Evolutionary conservation across 2,797 vertebrate genomes (phyloP).

Genomic region (Glyptemys insculpta): DNA sequence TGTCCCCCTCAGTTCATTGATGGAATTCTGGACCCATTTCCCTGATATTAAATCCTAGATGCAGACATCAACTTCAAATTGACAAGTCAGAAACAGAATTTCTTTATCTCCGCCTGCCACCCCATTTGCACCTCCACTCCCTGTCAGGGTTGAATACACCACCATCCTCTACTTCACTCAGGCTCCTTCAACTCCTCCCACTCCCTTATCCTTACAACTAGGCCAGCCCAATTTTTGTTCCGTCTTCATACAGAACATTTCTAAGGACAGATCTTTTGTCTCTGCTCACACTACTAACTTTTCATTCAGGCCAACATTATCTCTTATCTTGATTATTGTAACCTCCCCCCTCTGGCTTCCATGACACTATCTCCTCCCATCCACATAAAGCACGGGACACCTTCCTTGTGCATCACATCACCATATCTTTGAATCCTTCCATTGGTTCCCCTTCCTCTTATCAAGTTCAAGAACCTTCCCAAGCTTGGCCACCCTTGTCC

Average conservation of each 20-base stretch:
- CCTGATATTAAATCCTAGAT: background rate
- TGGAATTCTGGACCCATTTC: background rate
- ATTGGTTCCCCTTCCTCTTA: background rate
- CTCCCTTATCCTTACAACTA: background rate
- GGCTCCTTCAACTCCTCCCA: fast-evolving
- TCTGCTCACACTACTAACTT: background rate
- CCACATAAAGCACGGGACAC: background rate
- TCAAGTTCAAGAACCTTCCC: background rate
- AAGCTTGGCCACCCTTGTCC: background rate
- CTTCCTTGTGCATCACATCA: background rate
- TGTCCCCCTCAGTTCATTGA: background rate
- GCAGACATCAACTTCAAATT: background rate
- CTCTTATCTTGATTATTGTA: background rate
- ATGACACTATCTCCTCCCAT: background rate
- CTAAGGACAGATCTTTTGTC: background rate
- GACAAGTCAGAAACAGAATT: background rate
- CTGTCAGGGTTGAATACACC: background rate
- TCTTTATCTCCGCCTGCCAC: background rate
- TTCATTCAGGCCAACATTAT: background rate
- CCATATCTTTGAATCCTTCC: background rate
- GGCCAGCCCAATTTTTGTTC: background rate
- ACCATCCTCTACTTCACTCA: background rate
- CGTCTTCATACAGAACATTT: background rate
- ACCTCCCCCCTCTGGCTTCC: background rate
- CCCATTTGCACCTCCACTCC: background rate